Evolutionary conservation across 2,888 invertebrate species (phyloP).

Genomic region (Pherbina coryleti): DNA sequence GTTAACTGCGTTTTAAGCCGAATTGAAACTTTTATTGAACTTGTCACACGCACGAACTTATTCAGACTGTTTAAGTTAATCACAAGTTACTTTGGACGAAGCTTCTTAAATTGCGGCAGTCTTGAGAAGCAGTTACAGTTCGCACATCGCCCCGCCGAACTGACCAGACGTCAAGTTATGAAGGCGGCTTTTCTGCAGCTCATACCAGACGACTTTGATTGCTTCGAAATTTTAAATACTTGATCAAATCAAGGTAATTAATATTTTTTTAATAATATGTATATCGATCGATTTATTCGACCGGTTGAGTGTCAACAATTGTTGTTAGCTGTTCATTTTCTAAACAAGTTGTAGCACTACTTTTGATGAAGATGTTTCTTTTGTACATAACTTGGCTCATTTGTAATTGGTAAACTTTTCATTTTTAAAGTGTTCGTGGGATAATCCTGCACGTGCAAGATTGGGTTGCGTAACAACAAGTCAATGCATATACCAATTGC

Average conservation of each 20-base stretch:
- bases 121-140: conserved; percentile 5
- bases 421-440: too few species aligned
- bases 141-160: not conserved
- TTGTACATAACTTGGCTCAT: too few species aligned
- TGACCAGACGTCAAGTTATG: not conserved
- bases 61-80: conserved; percentile 52
- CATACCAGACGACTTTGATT: conserved; percentile 42
- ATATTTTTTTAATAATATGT: not conserved
- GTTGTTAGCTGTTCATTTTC: too few species aligned
- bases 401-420: too few species aligned
- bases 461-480: too few species aligned
- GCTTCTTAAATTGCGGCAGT: conserved; percentile 27
- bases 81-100: conserved; percentile 41
- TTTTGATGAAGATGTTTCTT: too few species aligned
- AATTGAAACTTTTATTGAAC: not conserved
- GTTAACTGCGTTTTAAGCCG: not conserved
- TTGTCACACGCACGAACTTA: conserved; percentile 50
- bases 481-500: too few species aligned
- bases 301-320: not conserved
- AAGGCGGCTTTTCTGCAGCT: not conserved
- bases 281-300: not conserved
- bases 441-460: too few species aligned
- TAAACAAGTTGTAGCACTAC: too few species aligned
- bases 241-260: not conserved
- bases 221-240: not conserved